These are phyloP conservation scores for Cynoglossus semilaevis DNA, from an alignment of 2,113 vertebrate genomes.

Conservation along the genomic window DNA sequence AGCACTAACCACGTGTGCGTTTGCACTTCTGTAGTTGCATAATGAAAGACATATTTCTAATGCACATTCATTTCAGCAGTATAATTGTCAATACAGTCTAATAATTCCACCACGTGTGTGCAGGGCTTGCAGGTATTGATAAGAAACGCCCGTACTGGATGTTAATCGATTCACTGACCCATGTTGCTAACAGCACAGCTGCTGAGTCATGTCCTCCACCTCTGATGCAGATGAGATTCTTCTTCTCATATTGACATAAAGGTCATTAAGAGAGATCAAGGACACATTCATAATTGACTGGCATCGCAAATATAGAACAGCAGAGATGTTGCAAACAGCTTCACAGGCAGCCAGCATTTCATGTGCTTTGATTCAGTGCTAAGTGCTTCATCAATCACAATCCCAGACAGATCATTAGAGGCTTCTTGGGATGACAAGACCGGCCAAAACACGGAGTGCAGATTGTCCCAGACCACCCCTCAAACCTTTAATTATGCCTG, in stretches of 20 bases:
- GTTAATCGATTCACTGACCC: slow-evolving; percentile 13
- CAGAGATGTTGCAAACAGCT: slow-evolving; percentile 64
- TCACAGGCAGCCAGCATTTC: slow-evolving; percentile 58
- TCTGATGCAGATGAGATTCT: slow-evolving; percentile 26
- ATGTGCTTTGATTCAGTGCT: slow-evolving; percentile 61
- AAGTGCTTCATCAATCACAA: slow-evolving; percentile 75
- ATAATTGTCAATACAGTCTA: no score
- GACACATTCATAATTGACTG: slow-evolving; percentile 65
- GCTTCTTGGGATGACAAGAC: slow-evolving; percentile 67
- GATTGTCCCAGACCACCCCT: slow-evolving; percentile 59
- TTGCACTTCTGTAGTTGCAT: no score
- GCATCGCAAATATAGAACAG: slow-evolving; percentile 45
- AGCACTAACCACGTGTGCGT: no score
- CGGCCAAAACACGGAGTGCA: slow-evolving; percentile 61
- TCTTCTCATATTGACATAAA: slow-evolving; percentile 39
- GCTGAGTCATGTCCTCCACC: slow-evolving; percentile 38
- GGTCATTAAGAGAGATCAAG: slow-evolving; percentile 65
- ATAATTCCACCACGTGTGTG: no score
- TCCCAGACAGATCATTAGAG: slow-evolving; percentile 70
- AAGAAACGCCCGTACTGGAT: neutral
- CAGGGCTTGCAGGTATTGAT: no score
- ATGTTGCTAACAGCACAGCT: slow-evolving; percentile 20
- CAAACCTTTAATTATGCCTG: slow-evolving; percentile 64
- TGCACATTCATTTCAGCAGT: no score
- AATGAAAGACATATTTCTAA: no score